These are phyloP conservation scores for Cyclina sinensis DNA, from an alignment of 1,140 invertebrate genomes.

Conservation along the genomic window DNA sequence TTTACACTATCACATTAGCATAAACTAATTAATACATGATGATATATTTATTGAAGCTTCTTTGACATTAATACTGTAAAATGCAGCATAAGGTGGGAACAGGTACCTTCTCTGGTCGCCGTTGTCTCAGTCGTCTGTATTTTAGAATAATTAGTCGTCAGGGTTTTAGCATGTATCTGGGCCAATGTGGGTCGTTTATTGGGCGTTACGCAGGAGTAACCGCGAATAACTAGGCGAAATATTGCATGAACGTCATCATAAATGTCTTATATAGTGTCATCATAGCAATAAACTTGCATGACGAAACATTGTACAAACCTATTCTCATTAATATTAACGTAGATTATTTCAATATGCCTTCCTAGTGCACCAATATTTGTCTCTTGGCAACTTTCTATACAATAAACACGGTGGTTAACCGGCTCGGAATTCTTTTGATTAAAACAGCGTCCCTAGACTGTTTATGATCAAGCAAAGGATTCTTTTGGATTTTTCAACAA, in stretches of 20 bases:
- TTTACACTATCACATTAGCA: not conserved
- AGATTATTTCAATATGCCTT: no score
- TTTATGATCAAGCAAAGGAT: no score
- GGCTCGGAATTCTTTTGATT: no score
- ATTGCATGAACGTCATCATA: not conserved
- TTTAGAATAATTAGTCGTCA: not conserved
- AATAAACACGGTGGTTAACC: no score
- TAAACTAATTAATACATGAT: not conserved
- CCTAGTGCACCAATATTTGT: no score
- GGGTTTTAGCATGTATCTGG: not conserved
- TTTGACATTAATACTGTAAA: not conserved
- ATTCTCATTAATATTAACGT: not conserved
- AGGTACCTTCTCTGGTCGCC: not conserved
- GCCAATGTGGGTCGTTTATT: not conserved
- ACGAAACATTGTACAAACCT: not conserved
- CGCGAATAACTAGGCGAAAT: not conserved
- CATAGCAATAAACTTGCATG: not conserved
- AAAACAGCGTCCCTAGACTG: no score
- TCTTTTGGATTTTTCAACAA: no score
- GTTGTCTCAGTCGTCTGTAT: not conserved
- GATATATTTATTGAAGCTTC: not conserved
- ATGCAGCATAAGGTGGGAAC: not conserved
- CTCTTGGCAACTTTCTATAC: no score
- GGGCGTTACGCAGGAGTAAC: slow-evolving; percentile 14
- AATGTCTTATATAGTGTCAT: slow-evolving; percentile 13